These are phyloP conservation scores for Rhyacophila evoluta DNA, from an alignment of 2,888 invertebrate species.

Conservation along the genomic window DNA sequence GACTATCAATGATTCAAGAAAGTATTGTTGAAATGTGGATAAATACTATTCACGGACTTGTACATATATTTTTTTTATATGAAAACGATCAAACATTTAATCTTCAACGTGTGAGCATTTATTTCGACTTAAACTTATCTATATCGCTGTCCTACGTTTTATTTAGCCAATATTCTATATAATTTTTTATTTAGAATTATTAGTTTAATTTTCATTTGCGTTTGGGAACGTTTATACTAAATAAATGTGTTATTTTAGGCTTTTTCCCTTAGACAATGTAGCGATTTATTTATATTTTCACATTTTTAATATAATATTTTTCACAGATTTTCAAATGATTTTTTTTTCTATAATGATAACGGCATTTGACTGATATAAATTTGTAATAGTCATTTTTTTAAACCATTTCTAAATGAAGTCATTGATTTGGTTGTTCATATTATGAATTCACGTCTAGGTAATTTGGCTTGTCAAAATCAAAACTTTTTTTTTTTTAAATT, in stretches of 20 bases:
- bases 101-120: background rate
- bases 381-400: background rate
- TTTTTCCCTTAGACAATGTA: background rate
- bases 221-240: background rate
- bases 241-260: background rate
- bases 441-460: too few species aligned
- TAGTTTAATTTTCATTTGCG: constrained; percentile 1
- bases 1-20: constrained; percentile 12
- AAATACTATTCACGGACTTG: background rate
- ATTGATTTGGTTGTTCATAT: background rate
- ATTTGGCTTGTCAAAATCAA: too few species aligned
- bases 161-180: background rate
- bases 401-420: background rate
- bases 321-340: too few species aligned
- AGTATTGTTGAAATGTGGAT: background rate
- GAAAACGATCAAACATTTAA: background rate
- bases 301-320: too few species aligned
- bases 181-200: background rate
- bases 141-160: background rate
- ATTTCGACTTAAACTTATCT: constrained; percentile 1
- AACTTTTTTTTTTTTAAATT: too few species aligned
- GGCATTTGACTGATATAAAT: background rate
- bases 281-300: background rate
- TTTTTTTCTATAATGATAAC: too few species aligned
- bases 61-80: background rate